These are phyloP conservation scores for Chaetops frenatus DNA, from an alignment of 2,113 vertebrate genomes.

Conservation along the genomic window DNA sequence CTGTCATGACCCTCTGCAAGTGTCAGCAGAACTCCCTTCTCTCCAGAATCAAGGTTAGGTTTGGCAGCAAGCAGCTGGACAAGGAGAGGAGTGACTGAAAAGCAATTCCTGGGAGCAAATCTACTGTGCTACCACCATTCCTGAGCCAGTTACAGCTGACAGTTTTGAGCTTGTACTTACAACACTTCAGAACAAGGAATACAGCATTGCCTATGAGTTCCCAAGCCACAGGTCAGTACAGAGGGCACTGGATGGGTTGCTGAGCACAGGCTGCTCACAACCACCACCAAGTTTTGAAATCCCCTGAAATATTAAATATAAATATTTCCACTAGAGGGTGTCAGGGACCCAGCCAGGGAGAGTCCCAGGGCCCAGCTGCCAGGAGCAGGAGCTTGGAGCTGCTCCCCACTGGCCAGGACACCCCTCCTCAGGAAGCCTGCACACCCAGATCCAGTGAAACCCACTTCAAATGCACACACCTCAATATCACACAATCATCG, in stretches of 20 bases:
- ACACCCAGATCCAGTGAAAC: neutral
- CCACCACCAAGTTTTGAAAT: neutral
- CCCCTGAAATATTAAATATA: neutral
- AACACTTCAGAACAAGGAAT: neutral
- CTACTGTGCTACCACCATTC: accelerated
- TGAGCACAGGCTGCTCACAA: neutral
- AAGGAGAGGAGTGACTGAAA: neutral
- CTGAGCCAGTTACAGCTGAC: neutral
- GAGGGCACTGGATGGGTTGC: neutral
- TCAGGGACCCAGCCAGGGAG: neutral
- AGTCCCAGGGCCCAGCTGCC: neutral
- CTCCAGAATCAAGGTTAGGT: neutral
- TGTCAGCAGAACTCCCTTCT: neutral
- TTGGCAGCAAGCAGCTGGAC: neutral
- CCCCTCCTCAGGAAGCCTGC: neutral
- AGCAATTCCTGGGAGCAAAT: neutral
- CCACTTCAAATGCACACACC: neutral
- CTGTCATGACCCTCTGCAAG: neutral
- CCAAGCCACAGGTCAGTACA: neutral
- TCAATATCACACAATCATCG: accelerated
- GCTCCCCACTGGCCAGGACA: neutral
- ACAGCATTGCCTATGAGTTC: neutral
- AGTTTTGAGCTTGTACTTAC: neutral
- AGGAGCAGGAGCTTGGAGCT: neutral
- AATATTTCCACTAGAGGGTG: slow-evolving; percentile 52